These are phyloP conservation scores for Zaprionus kolodkinae DNA, from an alignment of 1,140 invertebrate species.

Conservation along the genomic window DNA sequence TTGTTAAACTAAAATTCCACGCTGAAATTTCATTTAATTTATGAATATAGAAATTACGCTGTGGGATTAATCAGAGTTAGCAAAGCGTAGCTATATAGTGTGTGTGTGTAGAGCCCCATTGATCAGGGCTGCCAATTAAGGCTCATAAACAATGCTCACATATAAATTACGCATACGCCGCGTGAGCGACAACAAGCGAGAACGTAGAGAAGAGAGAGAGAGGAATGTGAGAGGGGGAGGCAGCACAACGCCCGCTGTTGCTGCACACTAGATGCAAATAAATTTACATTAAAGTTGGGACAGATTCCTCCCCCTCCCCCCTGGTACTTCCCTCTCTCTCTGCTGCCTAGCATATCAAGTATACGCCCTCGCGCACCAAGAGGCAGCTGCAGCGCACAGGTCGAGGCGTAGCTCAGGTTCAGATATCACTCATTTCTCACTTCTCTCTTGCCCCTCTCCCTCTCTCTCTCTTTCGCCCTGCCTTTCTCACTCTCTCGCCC, in stretches of 20 bases:
- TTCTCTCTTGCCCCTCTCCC: no score
- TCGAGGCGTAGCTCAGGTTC: not conserved
- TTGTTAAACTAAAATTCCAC: no score
- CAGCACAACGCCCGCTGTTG: slow-evolving; percentile 68
- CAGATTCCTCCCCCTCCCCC: no score
- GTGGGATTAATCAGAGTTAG: slow-evolving; percentile 2
- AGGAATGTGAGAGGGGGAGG: no score
- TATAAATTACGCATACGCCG: slow-evolving; percentile 70
- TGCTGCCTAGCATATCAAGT: not conserved
- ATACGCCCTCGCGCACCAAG: not conserved
- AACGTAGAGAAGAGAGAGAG: not conserved
- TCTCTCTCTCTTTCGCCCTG: not conserved
- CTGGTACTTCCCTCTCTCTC: not conserved
- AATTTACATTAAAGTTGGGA: slow-evolving; percentile 72
- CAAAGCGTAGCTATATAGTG: not conserved
- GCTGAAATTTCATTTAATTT: slow-evolving; percentile 21
- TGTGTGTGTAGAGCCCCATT: not conserved
- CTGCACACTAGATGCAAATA: slow-evolving; percentile 78
- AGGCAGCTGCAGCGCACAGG: no score
- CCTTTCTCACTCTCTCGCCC: not conserved
- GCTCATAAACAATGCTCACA: slow-evolving; percentile 19
- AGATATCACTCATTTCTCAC: not conserved
- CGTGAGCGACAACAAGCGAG: slow-evolving; percentile 38
- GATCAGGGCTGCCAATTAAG: slow-evolving; percentile 12
- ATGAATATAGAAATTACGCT: slow-evolving; percentile 9